Conservation (phyloP, 2,113 vertebrate genomes). For the Hippocampus guttulatus region DNA sequence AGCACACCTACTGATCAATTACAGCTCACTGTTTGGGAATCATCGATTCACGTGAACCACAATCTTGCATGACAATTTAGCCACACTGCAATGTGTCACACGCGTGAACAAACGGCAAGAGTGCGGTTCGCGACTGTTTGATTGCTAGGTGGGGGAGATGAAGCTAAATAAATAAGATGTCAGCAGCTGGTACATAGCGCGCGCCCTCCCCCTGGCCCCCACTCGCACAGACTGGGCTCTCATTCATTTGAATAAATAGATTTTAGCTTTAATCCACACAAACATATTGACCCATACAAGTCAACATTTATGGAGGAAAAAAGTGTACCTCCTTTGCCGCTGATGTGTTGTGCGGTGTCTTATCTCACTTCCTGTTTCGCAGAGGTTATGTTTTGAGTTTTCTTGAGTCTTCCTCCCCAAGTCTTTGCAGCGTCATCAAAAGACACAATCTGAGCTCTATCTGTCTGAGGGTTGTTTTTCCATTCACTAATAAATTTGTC, state of each 20-base stretch:
- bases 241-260: constrained; percentile 1
- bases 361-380: constrained; percentile 4
- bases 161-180: constrained; percentile 32
- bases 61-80: neutral
- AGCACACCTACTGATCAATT: neutral
- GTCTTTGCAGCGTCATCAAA: constrained; percentile 5
- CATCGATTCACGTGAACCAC: neutral
- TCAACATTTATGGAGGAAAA: neutral
- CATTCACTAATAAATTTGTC: neutral
- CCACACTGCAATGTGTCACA: constrained; percentile 9
- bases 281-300: neutral
- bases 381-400: constrained; percentile 1
- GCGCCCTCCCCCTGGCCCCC: neutral
- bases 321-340: neutral
- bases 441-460: neutral
- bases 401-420: neutral
- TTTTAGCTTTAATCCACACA: neutral
- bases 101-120: constrained; percentile 2
- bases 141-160: constrained; percentile 46
- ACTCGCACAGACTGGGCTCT: neutral
- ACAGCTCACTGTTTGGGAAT: neutral
- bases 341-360: neutral
- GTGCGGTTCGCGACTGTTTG: constrained; percentile 31
- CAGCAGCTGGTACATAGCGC: constrained; percentile 14
- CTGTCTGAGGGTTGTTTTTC: neutral